Percentiles rank a stretch among this genome's conserved stretches.
Evolutionary conservation across 2,113 vertebrate species (phyloP).

Genomic region (Crocuta crocuta): DNA sequence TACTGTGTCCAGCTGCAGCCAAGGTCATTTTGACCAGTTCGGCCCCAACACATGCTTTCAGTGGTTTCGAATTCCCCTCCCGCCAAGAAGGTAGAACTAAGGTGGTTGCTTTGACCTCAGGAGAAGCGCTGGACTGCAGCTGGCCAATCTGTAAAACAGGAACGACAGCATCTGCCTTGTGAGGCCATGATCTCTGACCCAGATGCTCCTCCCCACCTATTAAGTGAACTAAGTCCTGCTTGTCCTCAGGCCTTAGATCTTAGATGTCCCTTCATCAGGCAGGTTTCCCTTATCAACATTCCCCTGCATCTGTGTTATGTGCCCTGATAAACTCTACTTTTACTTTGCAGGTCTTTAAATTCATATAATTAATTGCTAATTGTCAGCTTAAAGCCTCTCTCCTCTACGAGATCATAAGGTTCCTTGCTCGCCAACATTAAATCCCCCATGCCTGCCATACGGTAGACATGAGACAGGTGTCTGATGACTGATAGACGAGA

Average conservation of each 20-base stretch:
- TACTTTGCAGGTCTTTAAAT: background rate
- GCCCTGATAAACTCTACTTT: background rate
- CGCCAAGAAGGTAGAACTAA: background rate
- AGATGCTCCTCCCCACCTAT: background rate
- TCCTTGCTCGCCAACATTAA: background rate
- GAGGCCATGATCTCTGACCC: background rate
- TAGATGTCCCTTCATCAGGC: background rate
- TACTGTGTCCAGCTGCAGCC: background rate
- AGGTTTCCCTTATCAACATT: background rate
- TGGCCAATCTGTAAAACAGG: background rate
- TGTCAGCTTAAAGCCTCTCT: background rate
- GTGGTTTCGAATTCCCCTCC: background rate
- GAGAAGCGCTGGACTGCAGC: background rate
- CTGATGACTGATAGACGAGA: background rate
- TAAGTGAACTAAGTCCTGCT: background rate
- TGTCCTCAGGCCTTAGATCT: background rate
- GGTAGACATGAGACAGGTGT: background rate
- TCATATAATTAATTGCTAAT: background rate
- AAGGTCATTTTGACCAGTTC: background rate
- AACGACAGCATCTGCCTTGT: background rate
- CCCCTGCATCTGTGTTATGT: background rate
- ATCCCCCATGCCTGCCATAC: background rate
- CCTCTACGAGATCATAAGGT: background rate
- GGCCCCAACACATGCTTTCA: background rate
- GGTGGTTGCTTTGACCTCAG: background rate